These are phyloP conservation scores for Nestor notabilis DNA, from an alignment of 2,113 vertebrate genomes.

Conservation along the genomic window DNA sequence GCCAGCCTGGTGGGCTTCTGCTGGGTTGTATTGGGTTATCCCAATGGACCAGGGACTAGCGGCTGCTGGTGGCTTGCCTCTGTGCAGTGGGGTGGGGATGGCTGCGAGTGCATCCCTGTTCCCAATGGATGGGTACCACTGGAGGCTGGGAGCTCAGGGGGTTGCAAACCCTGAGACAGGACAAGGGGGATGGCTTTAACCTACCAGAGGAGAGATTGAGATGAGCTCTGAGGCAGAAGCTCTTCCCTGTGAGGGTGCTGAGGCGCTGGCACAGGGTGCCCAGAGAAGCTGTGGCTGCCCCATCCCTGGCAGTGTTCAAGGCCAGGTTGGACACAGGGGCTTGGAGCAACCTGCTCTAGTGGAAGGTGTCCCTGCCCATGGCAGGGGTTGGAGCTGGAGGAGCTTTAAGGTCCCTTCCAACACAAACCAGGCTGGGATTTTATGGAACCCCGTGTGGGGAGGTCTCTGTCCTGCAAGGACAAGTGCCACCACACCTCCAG, in stretches of 20 bases:
- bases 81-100: accelerated
- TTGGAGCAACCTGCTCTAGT: not conserved
- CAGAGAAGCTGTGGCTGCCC: no score
- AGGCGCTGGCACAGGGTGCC: no score
- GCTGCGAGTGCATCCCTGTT: not conserved
- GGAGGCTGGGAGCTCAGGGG: not conserved
- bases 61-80: not conserved
- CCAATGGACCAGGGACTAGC: accelerated
- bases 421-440: not conserved
- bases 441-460: not conserved
- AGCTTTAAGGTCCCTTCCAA: not conserved
- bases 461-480: not conserved
- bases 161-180: not conserved
- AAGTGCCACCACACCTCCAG: accelerated
- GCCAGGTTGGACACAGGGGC: no score
- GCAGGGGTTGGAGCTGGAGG: not conserved
- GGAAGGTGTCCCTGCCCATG: not conserved
- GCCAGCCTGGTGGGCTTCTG: not conserved
- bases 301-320: no score
- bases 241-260: not conserved
- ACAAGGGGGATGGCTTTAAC: not conserved
- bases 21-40: not conserved
- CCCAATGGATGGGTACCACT: accelerated
- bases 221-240: not conserved
- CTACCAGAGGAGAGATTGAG: not conserved